Conservation (phyloP, 2,888 invertebrate genomes). For the Candidula unifasciata region DNA sequence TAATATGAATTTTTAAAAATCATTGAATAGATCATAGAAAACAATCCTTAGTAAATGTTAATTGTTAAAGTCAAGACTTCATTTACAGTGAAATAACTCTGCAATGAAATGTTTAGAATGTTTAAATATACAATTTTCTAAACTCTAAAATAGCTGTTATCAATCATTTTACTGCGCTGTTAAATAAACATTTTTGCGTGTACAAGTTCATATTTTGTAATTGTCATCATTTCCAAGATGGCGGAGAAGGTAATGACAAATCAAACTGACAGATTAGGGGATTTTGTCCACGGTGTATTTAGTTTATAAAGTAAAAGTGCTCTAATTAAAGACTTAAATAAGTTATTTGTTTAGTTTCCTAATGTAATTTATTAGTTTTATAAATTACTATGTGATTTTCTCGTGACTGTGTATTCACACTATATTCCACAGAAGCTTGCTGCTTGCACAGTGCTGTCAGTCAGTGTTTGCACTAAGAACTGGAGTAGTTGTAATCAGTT, state of each 20-base stretch:
- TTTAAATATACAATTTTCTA: no score
- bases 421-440: no score
- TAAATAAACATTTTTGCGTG: neutral
- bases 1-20: no score
- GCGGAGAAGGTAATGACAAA: conserved; percentile 56
- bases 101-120: neutral
- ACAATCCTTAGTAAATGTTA: neutral
- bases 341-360: no score
- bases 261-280: neutral
- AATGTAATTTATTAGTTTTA: no score
- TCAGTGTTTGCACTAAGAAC: no score
- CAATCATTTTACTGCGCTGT: neutral
- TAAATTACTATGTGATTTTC: no score
- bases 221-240: conserved; percentile 47
- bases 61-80: no score
- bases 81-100: neutral
- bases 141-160: neutral
- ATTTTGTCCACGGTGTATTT: neutral
- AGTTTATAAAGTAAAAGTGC: neutral
- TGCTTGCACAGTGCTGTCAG: no score
- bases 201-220: neutral
- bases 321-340: no score
- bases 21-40: neutral
- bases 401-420: no score
- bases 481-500: no score